Conservation (phyloP, 2,113 vertebrate genomes). For the Oxyura jamaicensis region DNA sequence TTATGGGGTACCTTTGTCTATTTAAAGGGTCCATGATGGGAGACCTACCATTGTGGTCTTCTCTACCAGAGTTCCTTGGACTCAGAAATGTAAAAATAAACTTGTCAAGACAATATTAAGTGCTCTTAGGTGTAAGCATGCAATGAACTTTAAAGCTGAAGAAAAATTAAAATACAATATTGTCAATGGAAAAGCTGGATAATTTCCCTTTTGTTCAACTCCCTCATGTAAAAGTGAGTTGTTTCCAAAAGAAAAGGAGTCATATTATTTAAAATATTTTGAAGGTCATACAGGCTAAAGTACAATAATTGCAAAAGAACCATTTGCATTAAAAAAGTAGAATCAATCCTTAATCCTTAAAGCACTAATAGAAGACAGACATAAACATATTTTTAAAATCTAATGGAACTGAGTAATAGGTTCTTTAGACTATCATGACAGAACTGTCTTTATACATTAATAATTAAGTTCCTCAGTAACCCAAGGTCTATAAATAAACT, state of each 20-base stretch:
- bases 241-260: background rate
- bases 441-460: background rate
- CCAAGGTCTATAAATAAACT: background rate
- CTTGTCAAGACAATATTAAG: conserved; percentile 54
- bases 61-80: conserved; percentile 3
- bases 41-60: conserved; percentile 15
- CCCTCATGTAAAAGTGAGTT: background rate
- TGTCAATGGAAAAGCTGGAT: background rate
- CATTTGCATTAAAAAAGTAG: background rate
- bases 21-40: conserved; percentile 23
- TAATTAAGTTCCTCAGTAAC: background rate
- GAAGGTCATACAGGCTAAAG: background rate
- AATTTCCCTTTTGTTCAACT: conserved; percentile 1
- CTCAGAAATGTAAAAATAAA: background rate
- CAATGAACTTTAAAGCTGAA: background rate
- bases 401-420: background rate
- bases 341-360: background rate
- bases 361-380: background rate
- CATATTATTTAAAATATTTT: background rate
- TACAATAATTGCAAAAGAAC: background rate
- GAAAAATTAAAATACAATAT: background rate
- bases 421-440: background rate
- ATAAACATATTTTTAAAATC: background rate
- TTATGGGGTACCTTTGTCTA: background rate
- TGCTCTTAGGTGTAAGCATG: background rate